Evolutionary conservation across 2,113 vertebrate genomes (phyloP), one percentile per base, ranked within the genome.

Genomic region (Gambusia affinis): DNA sequence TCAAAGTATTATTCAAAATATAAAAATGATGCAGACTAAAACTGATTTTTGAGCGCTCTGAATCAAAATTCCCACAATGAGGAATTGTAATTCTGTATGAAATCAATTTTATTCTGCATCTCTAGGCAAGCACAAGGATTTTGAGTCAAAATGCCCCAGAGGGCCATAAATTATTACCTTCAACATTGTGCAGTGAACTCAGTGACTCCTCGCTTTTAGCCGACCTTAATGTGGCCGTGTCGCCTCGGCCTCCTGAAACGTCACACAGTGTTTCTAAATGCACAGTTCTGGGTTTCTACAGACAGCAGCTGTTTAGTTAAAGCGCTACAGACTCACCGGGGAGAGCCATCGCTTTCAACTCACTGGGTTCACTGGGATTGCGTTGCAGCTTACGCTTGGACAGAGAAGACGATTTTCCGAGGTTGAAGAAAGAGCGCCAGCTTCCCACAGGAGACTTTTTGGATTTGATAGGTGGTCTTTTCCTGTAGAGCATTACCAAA

Each of bases 161-260:
- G 7, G 35, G 35, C 35, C 8, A 67, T 3, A 44, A 65, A 72
- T 35, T 4, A 70, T 94, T 95, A 99, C 98, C 98, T 86, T 99
- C 98, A 12, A 97, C 96, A 1, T 97, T 97, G 12, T 99, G 98
- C 72, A 99, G 93, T 27, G 98, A 99, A 39, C 95, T 97, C n/a
- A 99, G 96, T 0, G 98, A 99, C 83, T 99, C 98, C 66, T 99
- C 98, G 5, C 98, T 99, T 88, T 99, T 99, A 12, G 98, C 97
- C 0, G 98, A 99, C 73, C 98, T 94, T 28, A 99, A 93, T 0
- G 97, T 98, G 60, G 95, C 95, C 0, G 95, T 96, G 87, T 99
- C 98, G 81, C 96, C 96, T 91, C 98, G 93, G 64, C 96, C 96
- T 79, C 97, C 98, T 97, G 61, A 64, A 85, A 84, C 64, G 70